Conservation (phyloP, 1,140 invertebrate species). For the Tetramorium alpestre region DNA sequence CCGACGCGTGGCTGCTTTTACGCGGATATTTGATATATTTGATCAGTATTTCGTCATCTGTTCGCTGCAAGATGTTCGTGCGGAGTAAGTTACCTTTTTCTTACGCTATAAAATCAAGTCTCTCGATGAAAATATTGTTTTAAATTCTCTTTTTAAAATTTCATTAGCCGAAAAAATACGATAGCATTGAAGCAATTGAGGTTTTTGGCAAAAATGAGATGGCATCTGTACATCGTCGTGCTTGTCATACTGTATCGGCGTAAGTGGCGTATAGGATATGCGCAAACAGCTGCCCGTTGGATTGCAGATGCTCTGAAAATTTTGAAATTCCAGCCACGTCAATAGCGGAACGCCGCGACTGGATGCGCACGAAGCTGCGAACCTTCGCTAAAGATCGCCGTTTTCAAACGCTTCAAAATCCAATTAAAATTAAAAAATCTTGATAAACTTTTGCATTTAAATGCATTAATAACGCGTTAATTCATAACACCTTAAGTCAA, state of each 20-base stretch:
- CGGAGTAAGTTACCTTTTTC: not conserved
- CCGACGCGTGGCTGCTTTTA: constrained; percentile 28
- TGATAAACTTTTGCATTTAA: not conserved
- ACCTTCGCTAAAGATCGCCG: not conserved
- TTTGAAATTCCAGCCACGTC: constrained; percentile 14
- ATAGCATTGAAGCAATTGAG: not conserved
- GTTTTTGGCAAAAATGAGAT: constrained; percentile 34
- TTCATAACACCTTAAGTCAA: not conserved
- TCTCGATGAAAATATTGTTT: not conserved
- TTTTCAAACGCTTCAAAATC: not conserved
- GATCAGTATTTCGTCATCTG: constrained; percentile 47
- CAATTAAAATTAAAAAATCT: not conserved
- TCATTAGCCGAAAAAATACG: not conserved
- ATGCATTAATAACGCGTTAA: not conserved
- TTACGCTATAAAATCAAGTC: not conserved
- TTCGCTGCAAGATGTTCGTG: not conserved
- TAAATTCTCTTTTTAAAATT: not conserved
- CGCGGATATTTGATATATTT: constrained; percentile 58
- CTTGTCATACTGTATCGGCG: not conserved
- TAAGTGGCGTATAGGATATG: constrained; percentile 54
- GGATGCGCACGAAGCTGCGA: not conserved
- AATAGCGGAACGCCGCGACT: not conserved
- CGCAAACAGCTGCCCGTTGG: constrained; percentile 44
- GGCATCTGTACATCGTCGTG: constrained; percentile 3
- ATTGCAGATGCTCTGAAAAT: constrained; percentile 66